Base-by-base conservation (phyloP, 2,888 invertebrate genomes). In the Hemaris fuciformis region DNA sequence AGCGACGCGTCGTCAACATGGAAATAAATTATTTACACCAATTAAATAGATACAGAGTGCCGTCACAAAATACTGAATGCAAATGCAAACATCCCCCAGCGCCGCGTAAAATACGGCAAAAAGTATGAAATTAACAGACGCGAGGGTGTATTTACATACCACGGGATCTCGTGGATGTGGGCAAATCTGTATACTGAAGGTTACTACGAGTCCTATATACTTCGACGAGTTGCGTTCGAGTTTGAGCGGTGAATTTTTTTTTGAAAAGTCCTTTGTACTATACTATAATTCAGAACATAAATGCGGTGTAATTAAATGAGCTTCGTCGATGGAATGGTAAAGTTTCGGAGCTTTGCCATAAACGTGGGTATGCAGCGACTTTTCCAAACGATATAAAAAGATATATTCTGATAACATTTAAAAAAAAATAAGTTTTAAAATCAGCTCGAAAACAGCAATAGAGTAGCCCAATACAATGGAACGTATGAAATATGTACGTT, bases 111-210 rank as follows among this genome's bases (percentile, higher is more conserved):
- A 46, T 59, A 23, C 53, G 53, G 31, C 31, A 46, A 59, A 60
- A 60, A 48, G 38, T 25, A 53, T 25, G 15, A 20, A 48, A 27
- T 23, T 41, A 41, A 60, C 48, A 41, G 48, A 53, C 22, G 60
- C 25, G 59, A 27, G 48, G 20, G 18, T 10, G 41, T 60, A 60
- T 60, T 53, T 53, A 53, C 60, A 60, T 60, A 41, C 41, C 22
- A 41, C 18, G 60, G 60, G 41, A 41, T 48, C 60, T 60, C 60
- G 41, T 42, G 60, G 53, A 60, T 60, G 60, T 53, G 60, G 41
- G 41, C 48, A 60, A 53, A 48, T 41, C 48, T 38, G 59, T 34
- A 46, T 59, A 15, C 15, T 0, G 7, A 25, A 25, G 38, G 38
- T 38, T 60, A 60, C 60, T 8, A 53, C 13, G 2, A 8, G 7